Evolutionary conservation across 2,113 vertebrate species (phyloP), one percentile per base, ranked within the genome.

Genomic region (Daboia siamensis): DNA sequence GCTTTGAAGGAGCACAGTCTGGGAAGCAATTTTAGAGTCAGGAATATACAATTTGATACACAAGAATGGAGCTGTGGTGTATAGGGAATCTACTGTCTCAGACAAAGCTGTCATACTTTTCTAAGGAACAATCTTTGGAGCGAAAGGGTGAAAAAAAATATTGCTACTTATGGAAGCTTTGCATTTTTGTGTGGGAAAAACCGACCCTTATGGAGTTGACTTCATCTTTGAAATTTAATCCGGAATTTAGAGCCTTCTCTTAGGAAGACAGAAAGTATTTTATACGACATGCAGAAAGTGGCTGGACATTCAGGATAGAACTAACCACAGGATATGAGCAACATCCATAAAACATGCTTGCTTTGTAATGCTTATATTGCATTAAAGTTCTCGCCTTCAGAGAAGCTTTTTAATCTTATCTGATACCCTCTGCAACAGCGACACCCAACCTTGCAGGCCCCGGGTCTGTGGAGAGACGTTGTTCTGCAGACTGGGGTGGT

Each of bases 21-120:
- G 57, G n/a, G 33, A 93, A 95, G n/a, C 51, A 93, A 93, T 94
- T 39, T 93, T 55, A 91, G 46, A 93, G 92, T 94, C 54, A 10
- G 80, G 69, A 94, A 39, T 0, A 1, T 94, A 95, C 89, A 39
- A 33, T 94, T 94, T 95, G 90, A 93, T 90, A 93, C 91, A 92
- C 55, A 91, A 91, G 86, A 93, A 93, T 80, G 94, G 95, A 48
- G 11, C 69, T 91, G 94, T 91, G 93, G 92, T 54, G 29, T 23
- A 61, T 44, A 52, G n/a, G 55, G 85, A 29, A 11, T 90, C 46
- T 46, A 51, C 84, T 90, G 59, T 46, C 84, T n/a, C 55, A 52
- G 89, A 51, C 92, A 95, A 95, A 85, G 57, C 29, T 94, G 12
- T 13, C 61, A 85, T 23, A 61, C 15, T 84, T 9, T 90, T 61